These are phyloP conservation scores for Carcinoscorpius rotundicauda DNA, from an alignment of 1,140 invertebrate species.

Conservation along the genomic window DNA sequence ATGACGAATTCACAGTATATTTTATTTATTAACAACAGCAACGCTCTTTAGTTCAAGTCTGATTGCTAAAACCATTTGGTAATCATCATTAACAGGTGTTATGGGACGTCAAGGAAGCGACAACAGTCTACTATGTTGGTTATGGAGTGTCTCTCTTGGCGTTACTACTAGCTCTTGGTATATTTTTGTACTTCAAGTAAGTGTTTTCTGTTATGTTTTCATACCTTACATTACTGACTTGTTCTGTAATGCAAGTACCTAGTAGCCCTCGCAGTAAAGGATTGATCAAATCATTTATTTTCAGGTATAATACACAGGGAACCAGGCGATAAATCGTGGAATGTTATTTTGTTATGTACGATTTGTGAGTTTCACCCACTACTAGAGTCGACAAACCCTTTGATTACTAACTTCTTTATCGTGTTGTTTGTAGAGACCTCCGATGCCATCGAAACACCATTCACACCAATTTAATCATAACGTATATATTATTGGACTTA, in stretches of 20 bases:
- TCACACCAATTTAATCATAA: slow-evolving; percentile 78
- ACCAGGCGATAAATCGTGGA: no score
- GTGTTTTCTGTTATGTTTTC: slow-evolving; percentile 19
- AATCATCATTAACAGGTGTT: slow-evolving; percentile 8
- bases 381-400: no score
- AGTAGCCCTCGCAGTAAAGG: no score
- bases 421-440: slow-evolving; percentile 54
- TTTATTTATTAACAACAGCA: neutral
- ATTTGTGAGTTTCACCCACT: no score
- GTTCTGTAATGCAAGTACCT: no score
- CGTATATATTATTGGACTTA: slow-evolving; percentile 61
- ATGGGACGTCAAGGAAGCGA: slow-evolving; percentile 38
- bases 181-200: slow-evolving; percentile 76
- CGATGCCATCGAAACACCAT: slow-evolving; percentile 82
- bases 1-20: neutral
- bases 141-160: slow-evolving; percentile 60
- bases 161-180: slow-evolving; percentile 55
- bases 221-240: no score
- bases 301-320: no score
- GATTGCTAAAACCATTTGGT: neutral
- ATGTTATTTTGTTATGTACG: no score
- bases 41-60: neutral
- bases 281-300: no score
- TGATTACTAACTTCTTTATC: no score
- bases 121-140: slow-evolving; percentile 57